Evolutionary conservation across 37 sponge, comb jelly and placozoan genomes (phyloP).

Genomic region (Chondrosia reniformis): DNA sequence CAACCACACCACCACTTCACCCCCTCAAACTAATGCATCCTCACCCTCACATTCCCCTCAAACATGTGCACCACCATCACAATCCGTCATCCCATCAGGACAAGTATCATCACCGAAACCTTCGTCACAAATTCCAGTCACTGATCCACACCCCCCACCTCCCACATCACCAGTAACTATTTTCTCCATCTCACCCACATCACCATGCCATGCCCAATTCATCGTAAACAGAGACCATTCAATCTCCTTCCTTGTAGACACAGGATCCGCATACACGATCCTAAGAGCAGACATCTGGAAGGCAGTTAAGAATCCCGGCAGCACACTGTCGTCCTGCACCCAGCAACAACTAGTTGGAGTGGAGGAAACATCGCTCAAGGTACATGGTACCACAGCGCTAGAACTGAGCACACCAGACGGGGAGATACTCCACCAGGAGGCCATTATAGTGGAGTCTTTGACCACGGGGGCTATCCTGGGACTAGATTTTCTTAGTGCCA

Average conservation of each 20-base stretch:
- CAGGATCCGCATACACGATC: not conserved
- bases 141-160: no score
- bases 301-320: not conserved
- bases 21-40: not conserved
- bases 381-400: conserved; percentile 1
- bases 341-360: conserved; percentile 19
- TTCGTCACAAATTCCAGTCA: not conserved
- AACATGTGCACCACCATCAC: no score
- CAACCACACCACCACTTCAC: not conserved
- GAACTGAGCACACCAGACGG: not conserved
- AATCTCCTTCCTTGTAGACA: not conserved
- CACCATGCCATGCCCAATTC: not conserved
- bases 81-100: no score
- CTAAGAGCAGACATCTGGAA: conserved; percentile 12
- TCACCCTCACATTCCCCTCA: not conserved
- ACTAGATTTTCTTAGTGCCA: conserved; percentile 13
- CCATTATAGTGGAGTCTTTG: not conserved
- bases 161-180: not conserved
- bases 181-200: not conserved
- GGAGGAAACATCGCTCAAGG: not conserved
- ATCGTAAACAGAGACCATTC: no score
- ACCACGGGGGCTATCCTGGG: conserved; percentile 32
- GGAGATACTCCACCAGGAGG: not conserved
- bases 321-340: not conserved
- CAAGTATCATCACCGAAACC: no score